Evolutionary conservation across 2,888 invertebrate genomes (phyloP).

Genomic region (Caenorhabditis imperialis): DNA sequence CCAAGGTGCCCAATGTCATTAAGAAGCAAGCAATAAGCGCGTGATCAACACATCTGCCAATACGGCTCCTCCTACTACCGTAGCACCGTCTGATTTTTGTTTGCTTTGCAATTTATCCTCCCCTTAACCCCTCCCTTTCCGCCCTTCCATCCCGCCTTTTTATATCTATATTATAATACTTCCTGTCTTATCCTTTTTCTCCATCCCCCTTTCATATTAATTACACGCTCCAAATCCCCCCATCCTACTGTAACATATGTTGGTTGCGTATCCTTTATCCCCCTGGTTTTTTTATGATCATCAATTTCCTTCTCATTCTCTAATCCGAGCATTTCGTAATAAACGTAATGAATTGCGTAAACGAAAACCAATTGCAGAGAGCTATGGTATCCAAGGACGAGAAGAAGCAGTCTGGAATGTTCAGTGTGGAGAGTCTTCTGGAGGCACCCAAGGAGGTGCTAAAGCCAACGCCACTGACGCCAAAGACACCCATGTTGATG

Average conservation of each 20-base stretch:
- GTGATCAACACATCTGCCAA: slow-evolving; percentile 52
- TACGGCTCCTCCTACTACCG: slow-evolving; percentile 45
- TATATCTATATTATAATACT: slow-evolving; percentile 24
- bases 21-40: slow-evolving; percentile 40
- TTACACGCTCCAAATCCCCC: slow-evolving; percentile 30
- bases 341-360: slow-evolving; percentile 20
- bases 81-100: slow-evolving; percentile 51
- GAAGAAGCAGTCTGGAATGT: slow-evolving; percentile 47
- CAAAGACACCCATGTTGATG: slow-evolving; percentile 46
- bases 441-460: slow-evolving; percentile 44
- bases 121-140: slow-evolving; percentile 14
- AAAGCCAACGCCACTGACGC: slow-evolving; percentile 47
- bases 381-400: slow-evolving; percentile 58
- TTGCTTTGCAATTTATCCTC: slow-evolving; percentile 56
- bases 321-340: no score
- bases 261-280: slow-evolving; percentile 31
- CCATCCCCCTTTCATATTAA: slow-evolving; percentile 32
- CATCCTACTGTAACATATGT: slow-evolving; percentile 54
- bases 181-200: slow-evolving; percentile 20
- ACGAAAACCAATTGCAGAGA: background rate
- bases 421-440: slow-evolving; percentile 60
- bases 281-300: slow-evolving; percentile 28
- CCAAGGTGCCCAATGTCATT: slow-evolving; percentile 55
- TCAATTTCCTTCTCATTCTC: slow-evolving; percentile 20
- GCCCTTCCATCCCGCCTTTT: background rate